Conservation (phyloP, 2,113 vertebrate genomes). For the Syngnathus scovelli region DNA sequence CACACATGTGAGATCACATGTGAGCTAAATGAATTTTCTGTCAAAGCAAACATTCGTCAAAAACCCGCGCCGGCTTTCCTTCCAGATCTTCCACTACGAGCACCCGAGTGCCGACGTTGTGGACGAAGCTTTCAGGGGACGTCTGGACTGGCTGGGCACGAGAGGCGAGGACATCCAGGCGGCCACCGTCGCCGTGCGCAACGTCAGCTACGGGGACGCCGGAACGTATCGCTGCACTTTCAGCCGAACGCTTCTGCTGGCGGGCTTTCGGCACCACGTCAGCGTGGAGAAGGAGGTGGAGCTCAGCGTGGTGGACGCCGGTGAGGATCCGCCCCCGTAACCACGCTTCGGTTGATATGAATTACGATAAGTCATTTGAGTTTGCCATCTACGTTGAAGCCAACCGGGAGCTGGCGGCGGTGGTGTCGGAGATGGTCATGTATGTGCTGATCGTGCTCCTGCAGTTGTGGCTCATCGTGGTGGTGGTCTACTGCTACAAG, state of each 20-base stretch:
- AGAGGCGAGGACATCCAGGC: constrained; percentile 73
- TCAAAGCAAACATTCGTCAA: neutral
- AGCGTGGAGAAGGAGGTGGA: constrained; percentile 76
- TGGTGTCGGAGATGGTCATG: constrained; percentile 87
- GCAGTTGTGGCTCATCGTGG: constrained; percentile 82
- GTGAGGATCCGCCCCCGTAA: constrained; percentile 50
- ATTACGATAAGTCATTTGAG: neutral
- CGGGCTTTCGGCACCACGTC: constrained; percentile 47
- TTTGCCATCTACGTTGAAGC: constrained; percentile 52
- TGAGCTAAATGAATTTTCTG: neutral
- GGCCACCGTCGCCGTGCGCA: constrained; percentile 73
- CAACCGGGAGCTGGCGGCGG: constrained; percentile 76
- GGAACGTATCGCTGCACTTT: constrained; percentile 80
- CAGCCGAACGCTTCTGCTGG: constrained; percentile 72
- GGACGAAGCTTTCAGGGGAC: constrained; percentile 65
- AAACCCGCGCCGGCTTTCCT: neutral
- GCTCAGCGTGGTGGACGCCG: constrained; percentile 74
- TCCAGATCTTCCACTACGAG: constrained; percentile 79
- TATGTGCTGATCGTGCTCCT: constrained; percentile 81
- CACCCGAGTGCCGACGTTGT: constrained; percentile 56
- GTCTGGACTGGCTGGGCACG: constrained; percentile 78
- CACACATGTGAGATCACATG: constrained; percentile 54
- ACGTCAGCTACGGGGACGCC: constrained; percentile 76
- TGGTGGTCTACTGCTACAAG: constrained; percentile 84
- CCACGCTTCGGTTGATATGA: too few species aligned